phyloP scores from a whole-genome alignment of 2,113 vertebrate genomes.

The Perca fluviatilis region DNA sequence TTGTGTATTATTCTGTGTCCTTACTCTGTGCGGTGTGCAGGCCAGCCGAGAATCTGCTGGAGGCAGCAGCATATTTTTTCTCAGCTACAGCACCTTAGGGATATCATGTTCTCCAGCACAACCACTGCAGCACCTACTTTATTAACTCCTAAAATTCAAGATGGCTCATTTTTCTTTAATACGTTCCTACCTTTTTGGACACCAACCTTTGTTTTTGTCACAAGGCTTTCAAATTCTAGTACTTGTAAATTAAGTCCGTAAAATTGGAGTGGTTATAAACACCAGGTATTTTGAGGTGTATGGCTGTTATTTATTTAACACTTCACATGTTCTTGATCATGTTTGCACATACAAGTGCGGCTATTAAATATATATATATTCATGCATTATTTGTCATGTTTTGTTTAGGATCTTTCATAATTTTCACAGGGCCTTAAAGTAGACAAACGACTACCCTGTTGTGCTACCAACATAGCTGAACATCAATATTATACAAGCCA shows the following conservation, averaged over 20 bases:
- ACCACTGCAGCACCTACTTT: constrained; percentile 39
- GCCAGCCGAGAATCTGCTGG: constrained; percentile 40
- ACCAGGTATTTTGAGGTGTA: not conserved
- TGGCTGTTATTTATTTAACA: not conserved
- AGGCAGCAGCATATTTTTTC: constrained; percentile 52
- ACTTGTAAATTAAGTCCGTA: not conserved
- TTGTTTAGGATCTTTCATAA: not conserved
- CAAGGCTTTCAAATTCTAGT: not conserved
- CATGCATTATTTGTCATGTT: not conserved
- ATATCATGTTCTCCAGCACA: constrained; percentile 49
- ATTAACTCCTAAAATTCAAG: constrained; percentile 48
- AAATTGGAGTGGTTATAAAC: not conserved
- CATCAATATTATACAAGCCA: not conserved
- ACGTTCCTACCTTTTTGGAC: not conserved
- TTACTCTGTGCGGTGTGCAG: not conserved
- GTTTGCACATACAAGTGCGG: not conserved
- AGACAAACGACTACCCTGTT: not conserved
- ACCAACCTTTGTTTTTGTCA: not conserved
- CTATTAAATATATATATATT: not conserved
- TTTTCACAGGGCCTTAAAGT: not conserved
- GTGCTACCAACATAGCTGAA: not conserved
- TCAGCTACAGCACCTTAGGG: constrained; percentile 48
- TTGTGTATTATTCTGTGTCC: not conserved
- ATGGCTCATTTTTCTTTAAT: constrained; percentile 1
- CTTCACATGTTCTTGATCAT: not conserved